A percentile compares a stretch with the other conserved stretches of the same genome.
Evolutionary conservation across 23 tunicate species (phyloP).

Genomic region (Styela plicata): DNA sequence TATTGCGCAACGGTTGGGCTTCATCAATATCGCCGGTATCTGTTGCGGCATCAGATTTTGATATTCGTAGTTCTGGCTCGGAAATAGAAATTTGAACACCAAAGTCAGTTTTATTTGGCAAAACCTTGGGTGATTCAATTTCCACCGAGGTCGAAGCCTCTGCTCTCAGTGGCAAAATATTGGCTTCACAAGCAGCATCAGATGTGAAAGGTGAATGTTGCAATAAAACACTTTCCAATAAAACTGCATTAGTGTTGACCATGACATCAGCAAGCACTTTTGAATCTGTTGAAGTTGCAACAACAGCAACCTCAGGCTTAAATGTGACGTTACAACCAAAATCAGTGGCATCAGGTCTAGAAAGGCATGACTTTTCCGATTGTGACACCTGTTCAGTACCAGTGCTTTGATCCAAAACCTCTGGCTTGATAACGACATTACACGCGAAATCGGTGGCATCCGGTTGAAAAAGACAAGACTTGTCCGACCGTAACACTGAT

Average conservation of each 20-base stretch:
- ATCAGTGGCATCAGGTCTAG: neutral
- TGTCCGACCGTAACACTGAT: too few species aligned
- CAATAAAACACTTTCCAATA: neutral
- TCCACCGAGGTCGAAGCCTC: neutral
- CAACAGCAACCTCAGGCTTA: neutral
- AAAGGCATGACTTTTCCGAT: neutral
- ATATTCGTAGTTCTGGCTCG: neutral
- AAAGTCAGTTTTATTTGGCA: neutral
- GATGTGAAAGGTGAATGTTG: neutral
- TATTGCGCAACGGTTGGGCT: neutral
- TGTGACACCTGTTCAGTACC: neutral
- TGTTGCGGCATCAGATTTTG: constrained; percentile 36
- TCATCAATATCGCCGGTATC: constrained; percentile 31
- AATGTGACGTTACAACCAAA: neutral
- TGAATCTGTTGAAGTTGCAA: neutral
- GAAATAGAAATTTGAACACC: neutral
- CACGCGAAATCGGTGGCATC: too few species aligned
- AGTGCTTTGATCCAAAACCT: too few species aligned
- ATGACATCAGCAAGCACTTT: neutral
- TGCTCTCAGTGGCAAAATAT: neutral
- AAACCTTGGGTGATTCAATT: neutral
- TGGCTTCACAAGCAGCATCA: neutral
- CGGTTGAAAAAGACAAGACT: too few species aligned
- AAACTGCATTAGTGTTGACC: constrained; percentile 8
- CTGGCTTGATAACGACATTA: too few species aligned